Base-by-base conservation (phyloP, 2,797 vertebrate species). In the Sphaeramia orbicularis region DNA sequence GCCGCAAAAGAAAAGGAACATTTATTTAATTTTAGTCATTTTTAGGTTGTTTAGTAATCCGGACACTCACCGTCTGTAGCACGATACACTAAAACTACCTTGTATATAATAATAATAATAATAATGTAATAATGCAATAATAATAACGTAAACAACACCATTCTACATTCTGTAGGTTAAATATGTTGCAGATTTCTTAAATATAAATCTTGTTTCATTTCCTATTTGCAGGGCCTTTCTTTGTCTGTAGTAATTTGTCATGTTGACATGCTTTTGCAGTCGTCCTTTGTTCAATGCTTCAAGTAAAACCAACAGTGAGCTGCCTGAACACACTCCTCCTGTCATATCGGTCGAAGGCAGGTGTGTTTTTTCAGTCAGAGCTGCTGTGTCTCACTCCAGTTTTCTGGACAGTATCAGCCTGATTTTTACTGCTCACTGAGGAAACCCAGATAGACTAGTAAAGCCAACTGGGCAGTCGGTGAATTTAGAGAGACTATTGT, bases 391-490 rank as follows among this genome's bases (percentile, higher is more conserved):
- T 71, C 49, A 1, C 21, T 4, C 14, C 0, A 14, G 41, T 47
- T 79, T 67, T 84, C 84, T 80, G 85, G 72, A 78, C 44, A 71
- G 19, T 40, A 75, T 86, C 76, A 61, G 24, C 40, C 56, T 4
- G 51, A 70, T 51, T 83, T 84, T 72, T 71, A 61, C 59, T 54
- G 49, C 52, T 59, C 6, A 0, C 15, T 74, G 80, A 86, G 65
- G 61, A 79, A 81, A 72, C 69, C 54, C 79, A 85, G 76, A 79
- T 36, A 19, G 24, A 50, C 62, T 48, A 50, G 48, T 65, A 61
- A 69, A 71, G 56, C 55, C 42, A 65, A 65, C 42, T 12, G 62
- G 59, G 45, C 55, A 63, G 56, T 35, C 55, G 24, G 37, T 38
- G 43, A 71, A 53, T 24, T 37, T 59, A 24, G 37, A 44, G 57